Conservation (phyloP, 2,888 invertebrate species). For the Listrodromus nycthemerus region DNA sequence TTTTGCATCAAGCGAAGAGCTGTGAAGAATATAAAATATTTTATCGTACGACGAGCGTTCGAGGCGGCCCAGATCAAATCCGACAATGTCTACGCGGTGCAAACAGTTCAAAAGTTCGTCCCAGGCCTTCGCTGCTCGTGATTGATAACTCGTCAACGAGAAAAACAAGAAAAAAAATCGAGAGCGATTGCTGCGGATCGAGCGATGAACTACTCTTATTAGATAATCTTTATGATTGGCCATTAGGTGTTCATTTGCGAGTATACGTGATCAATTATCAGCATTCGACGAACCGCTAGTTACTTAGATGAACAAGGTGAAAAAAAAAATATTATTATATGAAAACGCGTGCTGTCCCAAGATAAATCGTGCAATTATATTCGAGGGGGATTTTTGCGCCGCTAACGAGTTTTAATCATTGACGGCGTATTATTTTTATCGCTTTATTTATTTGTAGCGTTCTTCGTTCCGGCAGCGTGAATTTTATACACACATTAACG, state of each 20-base stretch:
- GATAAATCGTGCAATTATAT: conserved; percentile 33
- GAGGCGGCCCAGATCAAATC: conserved; percentile 51
- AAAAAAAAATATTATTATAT: conserved; percentile 26
- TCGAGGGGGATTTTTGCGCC: conserved; percentile 4
- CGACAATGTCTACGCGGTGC: conserved; percentile 65
- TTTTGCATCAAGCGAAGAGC: not conserved
- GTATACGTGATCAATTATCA: conserved; percentile 40
- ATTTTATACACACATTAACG: conserved; percentile 12
- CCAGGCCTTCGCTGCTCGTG: conserved; percentile 34
- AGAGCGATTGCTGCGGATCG: conserved; percentile 29
- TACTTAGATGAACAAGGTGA: conserved; percentile 45
- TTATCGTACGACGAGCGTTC: conserved; percentile 36
- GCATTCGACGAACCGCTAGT: conserved; percentile 36
- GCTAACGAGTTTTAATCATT: conserved; percentile 11
- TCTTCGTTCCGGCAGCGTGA: conserved; percentile 10
- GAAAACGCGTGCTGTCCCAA: conserved; percentile 43
- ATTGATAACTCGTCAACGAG: conserved; percentile 61
- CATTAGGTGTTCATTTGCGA: conserved; percentile 74
- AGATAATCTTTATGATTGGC: conserved; percentile 68
- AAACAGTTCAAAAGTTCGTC: conserved; percentile 38
- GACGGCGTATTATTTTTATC: conserved; percentile 26
- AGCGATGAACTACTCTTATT: conserved; percentile 54
- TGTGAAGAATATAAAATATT: conserved; percentile 4
- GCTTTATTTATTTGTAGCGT: conserved; percentile 35
- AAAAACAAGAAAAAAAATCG: conserved; percentile 36